Evolutionary conservation across 2,797 vertebrate species (phyloP).

Genomic region (Phaenicophaeus curvirostris): DNA sequence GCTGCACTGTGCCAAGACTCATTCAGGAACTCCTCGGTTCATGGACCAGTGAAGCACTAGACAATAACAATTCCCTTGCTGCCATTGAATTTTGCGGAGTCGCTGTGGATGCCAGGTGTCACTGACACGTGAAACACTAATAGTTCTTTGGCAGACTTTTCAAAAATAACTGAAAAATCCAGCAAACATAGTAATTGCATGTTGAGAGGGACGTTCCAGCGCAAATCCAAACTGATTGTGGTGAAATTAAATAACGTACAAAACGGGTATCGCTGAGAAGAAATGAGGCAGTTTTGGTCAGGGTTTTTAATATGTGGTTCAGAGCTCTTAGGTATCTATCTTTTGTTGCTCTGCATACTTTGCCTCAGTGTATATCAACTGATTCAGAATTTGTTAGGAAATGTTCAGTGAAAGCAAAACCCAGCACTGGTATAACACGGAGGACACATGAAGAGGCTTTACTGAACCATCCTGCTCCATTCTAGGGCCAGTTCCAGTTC

Average conservation of each 20-base stretch:
- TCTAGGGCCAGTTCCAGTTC: not conserved
- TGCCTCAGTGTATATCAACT: rapidly evolving
- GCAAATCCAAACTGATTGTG: not conserved
- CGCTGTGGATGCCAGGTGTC: conserved; percentile 10
- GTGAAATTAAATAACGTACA: not conserved
- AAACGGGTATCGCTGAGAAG: not conserved
- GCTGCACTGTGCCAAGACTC: conserved; percentile 28
- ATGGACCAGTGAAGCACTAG: conserved; percentile 45
- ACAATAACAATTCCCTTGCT: conserved; percentile 22
- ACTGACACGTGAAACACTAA: not conserved
- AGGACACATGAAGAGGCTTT: rapidly evolving
- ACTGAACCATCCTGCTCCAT: not conserved
- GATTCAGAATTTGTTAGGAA: not conserved
- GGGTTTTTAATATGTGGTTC: not conserved
- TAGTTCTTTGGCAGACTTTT: not conserved
- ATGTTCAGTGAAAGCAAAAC: not conserved
- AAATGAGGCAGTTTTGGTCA: rapidly evolving
- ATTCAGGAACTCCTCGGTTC: conserved; percentile 26
- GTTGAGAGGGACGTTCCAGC: not conserved
- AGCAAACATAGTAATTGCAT: rapidly evolving
- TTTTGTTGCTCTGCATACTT: not conserved
- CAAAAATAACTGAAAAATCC: not conserved
- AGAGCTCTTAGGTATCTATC: not conserved
- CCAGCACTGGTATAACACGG: rapidly evolving
- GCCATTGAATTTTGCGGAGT: not conserved